Conservation (phyloP, 2,888 invertebrate genomes). For the Pinctada fucata region DNA sequence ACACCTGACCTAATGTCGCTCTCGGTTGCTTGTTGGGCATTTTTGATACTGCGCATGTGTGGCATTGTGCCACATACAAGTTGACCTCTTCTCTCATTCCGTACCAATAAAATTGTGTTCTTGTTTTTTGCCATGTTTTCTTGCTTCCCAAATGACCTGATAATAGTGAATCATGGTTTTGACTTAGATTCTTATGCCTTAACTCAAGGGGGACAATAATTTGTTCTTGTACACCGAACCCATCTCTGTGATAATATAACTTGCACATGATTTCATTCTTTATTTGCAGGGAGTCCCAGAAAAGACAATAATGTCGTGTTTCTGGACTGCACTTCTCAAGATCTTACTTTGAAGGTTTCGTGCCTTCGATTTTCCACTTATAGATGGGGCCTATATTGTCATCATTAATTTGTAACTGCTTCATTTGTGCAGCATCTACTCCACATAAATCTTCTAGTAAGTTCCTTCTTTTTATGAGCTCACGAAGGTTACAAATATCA, state of each 20-base stretch:
- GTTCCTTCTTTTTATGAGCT: no score
- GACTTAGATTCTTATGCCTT: not conserved
- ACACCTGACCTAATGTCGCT: no score
- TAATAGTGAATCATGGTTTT: not conserved
- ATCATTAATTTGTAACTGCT: not conserved
- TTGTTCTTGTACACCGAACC: not conserved
- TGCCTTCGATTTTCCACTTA: no score
- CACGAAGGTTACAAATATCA: no score
- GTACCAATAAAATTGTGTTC: constrained; percentile 10
- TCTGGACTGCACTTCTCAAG: no score
- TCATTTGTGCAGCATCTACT: not conserved
- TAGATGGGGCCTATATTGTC: not conserved
- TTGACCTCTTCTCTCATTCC: not conserved
- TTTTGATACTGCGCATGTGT: no score
- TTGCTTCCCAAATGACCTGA: constrained; percentile 2
- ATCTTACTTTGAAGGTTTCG: no score
- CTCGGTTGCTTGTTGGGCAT: no score
- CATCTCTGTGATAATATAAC: constrained; percentile 16
- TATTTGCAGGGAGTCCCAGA: not conserved
- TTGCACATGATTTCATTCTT: constrained; percentile 3
- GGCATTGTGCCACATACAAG: no score
- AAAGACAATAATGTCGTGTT: not conserved
- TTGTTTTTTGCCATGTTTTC: constrained; percentile 1
- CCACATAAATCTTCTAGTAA: no score
- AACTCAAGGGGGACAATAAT: not conserved